Percentiles rank a stretch among this genome's conserved stretches.
Conservation (phyloP, 2,888 invertebrate genomes). For the Copidosoma aretas region DNA sequence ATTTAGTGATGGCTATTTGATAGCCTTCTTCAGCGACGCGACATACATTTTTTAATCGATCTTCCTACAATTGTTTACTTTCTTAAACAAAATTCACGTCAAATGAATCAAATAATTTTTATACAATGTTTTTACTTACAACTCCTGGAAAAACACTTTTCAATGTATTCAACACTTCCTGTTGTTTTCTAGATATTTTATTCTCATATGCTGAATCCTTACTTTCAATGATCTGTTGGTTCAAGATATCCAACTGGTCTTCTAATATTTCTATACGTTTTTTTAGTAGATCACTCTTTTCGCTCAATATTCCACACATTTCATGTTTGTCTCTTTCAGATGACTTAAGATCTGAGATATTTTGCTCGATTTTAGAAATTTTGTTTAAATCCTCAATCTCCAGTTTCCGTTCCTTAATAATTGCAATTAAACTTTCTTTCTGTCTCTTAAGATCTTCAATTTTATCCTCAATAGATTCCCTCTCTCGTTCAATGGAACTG, state of each 20-base stretch:
- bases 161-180: constrained; percentile 15
- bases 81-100: background rate
- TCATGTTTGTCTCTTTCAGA: background rate
- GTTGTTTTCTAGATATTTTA: constrained; percentile 74
- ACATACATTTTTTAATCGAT: constrained; percentile 29
- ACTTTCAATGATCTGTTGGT: background rate
- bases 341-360: constrained; percentile 13
- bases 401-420: constrained; percentile 9
- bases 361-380: constrained; percentile 2
- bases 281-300: background rate
- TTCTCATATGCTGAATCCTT: constrained; percentile 6
- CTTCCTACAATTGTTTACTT: constrained; percentile 12
- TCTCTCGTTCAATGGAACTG: constrained; percentile 89
- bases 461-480: constrained; percentile 91
- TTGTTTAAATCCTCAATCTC: background rate
- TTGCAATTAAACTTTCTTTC: constrained; percentile 66
- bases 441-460: constrained; percentile 86
- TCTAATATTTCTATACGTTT: constrained; percentile 10
- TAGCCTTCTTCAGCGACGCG: constrained; percentile 63
- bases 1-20: constrained; percentile 93
- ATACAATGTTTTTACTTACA: constrained; percentile 31
- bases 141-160: constrained; percentile 78
- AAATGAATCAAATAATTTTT: background rate
- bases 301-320: background rate
- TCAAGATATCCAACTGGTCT: background rate